Conservation (phyloP, 2,113 vertebrate genomes). For the Pseudorhombus dupliciocellatus region DNA sequence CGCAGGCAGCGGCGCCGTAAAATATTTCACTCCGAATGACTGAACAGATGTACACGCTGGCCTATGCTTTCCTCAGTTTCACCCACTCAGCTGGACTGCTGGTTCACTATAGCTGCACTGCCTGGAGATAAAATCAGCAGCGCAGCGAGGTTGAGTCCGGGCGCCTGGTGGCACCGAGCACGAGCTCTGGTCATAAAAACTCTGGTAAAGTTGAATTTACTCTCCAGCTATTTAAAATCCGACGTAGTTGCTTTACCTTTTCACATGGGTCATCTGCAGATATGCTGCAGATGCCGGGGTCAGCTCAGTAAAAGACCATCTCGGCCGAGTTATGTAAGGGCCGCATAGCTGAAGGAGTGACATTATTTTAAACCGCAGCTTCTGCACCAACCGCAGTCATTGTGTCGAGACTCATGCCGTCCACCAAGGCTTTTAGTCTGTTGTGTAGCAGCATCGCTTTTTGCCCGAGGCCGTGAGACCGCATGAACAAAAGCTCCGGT, state of each 20-base stretch:
- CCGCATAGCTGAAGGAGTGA: slow-evolving; percentile 37
- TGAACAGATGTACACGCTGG: slow-evolving; percentile 39
- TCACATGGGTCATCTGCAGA: slow-evolving; percentile 2
- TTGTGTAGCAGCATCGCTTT: slow-evolving; percentile 64
- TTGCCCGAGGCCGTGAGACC: slow-evolving; percentile 57
- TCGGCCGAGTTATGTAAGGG: slow-evolving; percentile 39
- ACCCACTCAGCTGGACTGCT: slow-evolving; percentile 45
- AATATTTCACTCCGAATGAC: slow-evolving; percentile 21
- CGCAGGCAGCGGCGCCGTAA: slow-evolving; percentile 6
- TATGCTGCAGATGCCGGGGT: slow-evolving; percentile 15
- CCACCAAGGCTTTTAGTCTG: slow-evolving; percentile 71
- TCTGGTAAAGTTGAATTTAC: slow-evolving; percentile 10
- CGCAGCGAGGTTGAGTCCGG: slow-evolving; percentile 5
- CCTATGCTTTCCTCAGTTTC: slow-evolving; percentile 26
- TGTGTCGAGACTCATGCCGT: slow-evolving; percentile 50
- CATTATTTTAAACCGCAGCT: slow-evolving; percentile 51
- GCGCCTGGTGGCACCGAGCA: not conserved
- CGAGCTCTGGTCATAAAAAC: slow-evolving; percentile 1
- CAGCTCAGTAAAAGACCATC: slow-evolving; percentile 22
- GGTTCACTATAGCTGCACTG: slow-evolving; percentile 11
- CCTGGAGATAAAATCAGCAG: slow-evolving; percentile 46
- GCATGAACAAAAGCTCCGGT: slow-evolving; percentile 67
- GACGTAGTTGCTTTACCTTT: not conserved
- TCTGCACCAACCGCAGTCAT: slow-evolving; percentile 52
- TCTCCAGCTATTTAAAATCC: slow-evolving; percentile 1